These are phyloP conservation scores for Thunnus maccoyii DNA, from an alignment of 2,113 vertebrate species.

Conservation along the genomic window DNA sequence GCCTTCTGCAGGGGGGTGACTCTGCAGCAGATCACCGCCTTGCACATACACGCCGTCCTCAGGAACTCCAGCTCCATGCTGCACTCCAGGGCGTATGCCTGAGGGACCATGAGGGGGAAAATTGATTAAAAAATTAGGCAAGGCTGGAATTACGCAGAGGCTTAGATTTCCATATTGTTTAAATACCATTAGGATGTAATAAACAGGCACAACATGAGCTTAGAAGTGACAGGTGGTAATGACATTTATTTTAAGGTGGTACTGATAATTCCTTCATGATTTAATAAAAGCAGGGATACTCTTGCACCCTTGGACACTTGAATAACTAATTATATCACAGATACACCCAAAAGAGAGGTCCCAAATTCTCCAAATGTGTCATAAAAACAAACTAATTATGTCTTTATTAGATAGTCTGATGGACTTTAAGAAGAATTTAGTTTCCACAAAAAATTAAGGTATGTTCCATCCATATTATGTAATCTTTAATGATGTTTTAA, in stretches of 20 bases:
- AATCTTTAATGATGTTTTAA: too few species aligned
- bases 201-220: too few species aligned
- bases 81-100: conserved; percentile 92
- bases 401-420: too few species aligned
- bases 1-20: conserved; percentile 98
- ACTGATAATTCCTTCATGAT: too few species aligned
- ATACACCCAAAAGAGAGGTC: too few species aligned
- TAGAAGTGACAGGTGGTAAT: too few species aligned
- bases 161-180: neutral
- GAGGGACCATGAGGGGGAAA: neutral
- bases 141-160: neutral
- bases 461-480: too few species aligned
- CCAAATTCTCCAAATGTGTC: too few species aligned
- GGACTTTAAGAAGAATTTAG: too few species aligned
- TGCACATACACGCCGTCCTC: conserved; percentile 91
- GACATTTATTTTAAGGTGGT: neutral
- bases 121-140: neutral
- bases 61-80: conserved; percentile 92
- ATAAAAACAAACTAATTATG: too few species aligned
- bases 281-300: neutral
- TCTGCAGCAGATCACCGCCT: conserved; percentile 94
- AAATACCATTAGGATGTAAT: neutral
- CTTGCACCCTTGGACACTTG: neutral
- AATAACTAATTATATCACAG: too few species aligned
- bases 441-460: too few species aligned